These are phyloP conservation scores for Raillietiella orientalis DNA, from an alignment of 2,888 invertebrate genomes.

Conservation along the genomic window DNA sequence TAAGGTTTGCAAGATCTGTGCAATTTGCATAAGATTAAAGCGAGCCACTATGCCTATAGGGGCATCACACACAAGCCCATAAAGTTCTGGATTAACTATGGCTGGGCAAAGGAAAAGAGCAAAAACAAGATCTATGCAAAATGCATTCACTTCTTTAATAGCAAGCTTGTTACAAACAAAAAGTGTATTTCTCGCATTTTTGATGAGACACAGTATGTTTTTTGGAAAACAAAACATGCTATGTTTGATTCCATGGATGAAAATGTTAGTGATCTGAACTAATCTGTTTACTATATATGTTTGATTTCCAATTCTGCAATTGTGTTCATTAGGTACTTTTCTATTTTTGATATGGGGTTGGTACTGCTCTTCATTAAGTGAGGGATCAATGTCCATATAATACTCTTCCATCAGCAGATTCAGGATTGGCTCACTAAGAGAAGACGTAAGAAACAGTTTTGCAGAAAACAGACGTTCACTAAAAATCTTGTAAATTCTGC, in stretches of 20 bases:
- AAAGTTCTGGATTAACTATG: constrained; percentile 76
- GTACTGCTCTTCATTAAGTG: constrained; percentile 23
- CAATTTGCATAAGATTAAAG: constrained; percentile 41
- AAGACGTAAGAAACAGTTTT: constrained; percentile 67
- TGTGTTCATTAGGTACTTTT: neutral
- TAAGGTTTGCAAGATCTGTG: constrained; percentile 67
- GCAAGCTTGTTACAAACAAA: too few relatives aligned
- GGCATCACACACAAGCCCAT: constrained; percentile 59
- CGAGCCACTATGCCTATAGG: constrained; percentile 66
- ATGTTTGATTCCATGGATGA: constrained; percentile 44
- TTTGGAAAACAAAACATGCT: constrained; percentile 66
- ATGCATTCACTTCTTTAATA: constrained; percentile 19
- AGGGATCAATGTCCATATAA: constrained; percentile 66
- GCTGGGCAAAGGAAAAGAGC: constrained; percentile 84
- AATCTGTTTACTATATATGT: constrained; percentile 27
- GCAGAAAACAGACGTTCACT: constrained; percentile 67
- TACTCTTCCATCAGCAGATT: constrained; percentile 64
- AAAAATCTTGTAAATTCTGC: constrained; percentile 50
- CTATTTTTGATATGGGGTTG: constrained; percentile 22
- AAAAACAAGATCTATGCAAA: constrained; percentile 73
- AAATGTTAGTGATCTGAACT: constrained; percentile 38
- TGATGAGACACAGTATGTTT: neutral
- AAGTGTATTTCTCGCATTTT: neutral
- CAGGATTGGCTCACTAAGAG: constrained; percentile 68
- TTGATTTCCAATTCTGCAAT: too few relatives aligned